A percentile compares a stretch with the other conserved stretches of the same genome.
phyloP scores from a whole-genome alignment of 2,888 invertebrate genomes.

The Acanthosepion esculentum region DNA sequence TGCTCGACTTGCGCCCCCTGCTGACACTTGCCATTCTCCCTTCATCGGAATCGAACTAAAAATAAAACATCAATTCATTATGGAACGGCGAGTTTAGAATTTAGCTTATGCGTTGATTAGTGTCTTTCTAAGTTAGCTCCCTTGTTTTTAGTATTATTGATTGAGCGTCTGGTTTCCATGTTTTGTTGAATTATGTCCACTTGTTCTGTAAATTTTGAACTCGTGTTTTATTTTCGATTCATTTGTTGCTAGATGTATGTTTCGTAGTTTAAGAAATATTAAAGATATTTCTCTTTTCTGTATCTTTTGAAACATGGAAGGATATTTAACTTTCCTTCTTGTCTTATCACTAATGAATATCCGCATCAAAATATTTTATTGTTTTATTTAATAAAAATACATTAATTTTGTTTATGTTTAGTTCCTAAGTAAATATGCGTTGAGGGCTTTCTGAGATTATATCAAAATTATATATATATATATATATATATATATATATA shows the following conservation, averaged over 20 bases:
- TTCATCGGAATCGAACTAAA: slow-evolving; percentile 13
- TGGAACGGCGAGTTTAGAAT: neutral
- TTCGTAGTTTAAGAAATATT: neutral
- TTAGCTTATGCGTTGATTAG: neutral
- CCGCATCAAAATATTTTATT: neutral
- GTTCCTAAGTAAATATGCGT: neutral
- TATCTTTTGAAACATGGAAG: neutral
- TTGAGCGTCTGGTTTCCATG: neutral
- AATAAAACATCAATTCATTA: slow-evolving; percentile 13
- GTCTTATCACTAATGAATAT: neutral
- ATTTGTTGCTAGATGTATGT: neutral
- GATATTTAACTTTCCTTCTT: neutral
- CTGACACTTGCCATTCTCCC: neutral
- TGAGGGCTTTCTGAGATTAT: neutral
- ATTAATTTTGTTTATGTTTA: neutral
- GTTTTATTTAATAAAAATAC: neutral
- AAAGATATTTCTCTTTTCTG: neutral
- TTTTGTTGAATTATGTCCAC: neutral
- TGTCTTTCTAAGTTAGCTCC: neutral
- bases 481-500: too few species aligned
- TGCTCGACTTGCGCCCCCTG: slow-evolving; percentile 21
- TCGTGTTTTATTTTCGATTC: neutral
- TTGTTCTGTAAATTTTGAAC: neutral
- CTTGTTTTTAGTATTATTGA: neutral
- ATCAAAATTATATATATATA: neutral